These are phyloP conservation scores for Cancer borealis DNA, from an alignment of 2,888 invertebrate species.

Conservation along the genomic window DNA sequence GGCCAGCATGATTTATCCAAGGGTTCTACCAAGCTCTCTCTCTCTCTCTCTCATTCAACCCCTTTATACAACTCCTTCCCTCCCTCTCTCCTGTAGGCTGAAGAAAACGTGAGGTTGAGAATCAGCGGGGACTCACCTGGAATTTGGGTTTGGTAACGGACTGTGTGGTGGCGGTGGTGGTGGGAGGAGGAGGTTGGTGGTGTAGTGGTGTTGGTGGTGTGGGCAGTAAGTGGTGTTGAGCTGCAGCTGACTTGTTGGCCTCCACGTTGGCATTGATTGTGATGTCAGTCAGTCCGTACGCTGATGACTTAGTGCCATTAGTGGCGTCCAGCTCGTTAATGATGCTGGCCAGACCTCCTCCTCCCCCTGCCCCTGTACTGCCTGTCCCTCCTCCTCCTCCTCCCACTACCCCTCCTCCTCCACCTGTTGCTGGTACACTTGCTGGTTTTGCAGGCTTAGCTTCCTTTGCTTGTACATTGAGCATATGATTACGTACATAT, in stretches of 20 bases:
- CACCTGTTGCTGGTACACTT: conserved; percentile 41
- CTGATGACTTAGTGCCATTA: conserved; percentile 36
- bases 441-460: conserved; percentile 57
- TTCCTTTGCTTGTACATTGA: conserved; percentile 72
- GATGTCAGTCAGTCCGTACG: conserved; percentile 64
- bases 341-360: conserved; percentile 42
- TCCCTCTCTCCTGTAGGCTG: neutral
- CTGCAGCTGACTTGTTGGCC: conserved; percentile 42
- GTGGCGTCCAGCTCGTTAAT: neutral
- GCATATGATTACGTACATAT: conserved; percentile 64
- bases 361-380: neutral
- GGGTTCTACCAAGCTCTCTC: neutral
- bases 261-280: conserved; percentile 56
- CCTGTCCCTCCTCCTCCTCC: conserved; percentile 39
- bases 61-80: neutral
- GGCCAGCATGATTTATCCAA: neutral
- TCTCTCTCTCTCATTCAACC: neutral
- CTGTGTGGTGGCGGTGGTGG: conserved; percentile 43
- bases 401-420: conserved; percentile 40
- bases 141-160: conserved; percentile 70
- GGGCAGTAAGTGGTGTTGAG: conserved; percentile 41
- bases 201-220: conserved; percentile 55
- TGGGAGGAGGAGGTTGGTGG: conserved; percentile 48
- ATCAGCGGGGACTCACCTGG: conserved; percentile 63
- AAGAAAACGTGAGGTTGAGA: neutral